Percentiles rank a stretch among this genome's conserved stretches.
Evolutionary conservation across 2,113 vertebrate genomes (phyloP).

Genomic region (Eurystomus gularis): DNA sequence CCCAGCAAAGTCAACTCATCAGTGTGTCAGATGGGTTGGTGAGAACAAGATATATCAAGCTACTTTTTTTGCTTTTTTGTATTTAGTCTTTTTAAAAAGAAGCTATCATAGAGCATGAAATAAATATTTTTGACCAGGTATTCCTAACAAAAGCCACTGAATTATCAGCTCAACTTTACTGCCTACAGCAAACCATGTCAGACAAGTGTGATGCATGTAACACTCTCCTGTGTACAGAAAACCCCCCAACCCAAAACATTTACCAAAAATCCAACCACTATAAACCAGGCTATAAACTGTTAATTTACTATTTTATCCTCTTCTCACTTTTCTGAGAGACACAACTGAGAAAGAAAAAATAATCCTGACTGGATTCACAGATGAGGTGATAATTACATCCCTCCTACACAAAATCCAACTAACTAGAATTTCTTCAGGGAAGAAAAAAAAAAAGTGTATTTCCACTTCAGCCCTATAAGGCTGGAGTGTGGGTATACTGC

Average conservation of each 20-base stretch:
- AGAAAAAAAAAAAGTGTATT: not conserved
- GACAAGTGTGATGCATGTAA: not conserved
- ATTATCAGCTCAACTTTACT: not conserved
- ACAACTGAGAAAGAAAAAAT: slow-evolving; percentile 59
- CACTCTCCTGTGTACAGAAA: not conserved
- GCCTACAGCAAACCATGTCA: not conserved
- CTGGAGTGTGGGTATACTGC: not conserved
- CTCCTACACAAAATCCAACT: slow-evolving; percentile 10
- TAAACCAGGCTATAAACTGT: slow-evolving; percentile 37
- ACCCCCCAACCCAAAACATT: not conserved
- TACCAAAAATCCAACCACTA: slow-evolving; percentile 25
- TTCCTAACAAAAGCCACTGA: not conserved
- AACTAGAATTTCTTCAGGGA: not conserved
- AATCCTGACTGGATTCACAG: slow-evolving; percentile 16
- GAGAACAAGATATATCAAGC: not conserved
- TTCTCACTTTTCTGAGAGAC: slow-evolving; percentile 60
- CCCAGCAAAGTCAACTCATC: not conserved
- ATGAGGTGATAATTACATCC: slow-evolving; percentile 1
- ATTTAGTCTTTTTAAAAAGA: not conserved
- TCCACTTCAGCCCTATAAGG: not conserved
- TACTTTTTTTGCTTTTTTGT: not conserved
- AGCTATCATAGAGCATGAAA: not conserved
- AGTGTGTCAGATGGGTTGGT: not conserved
- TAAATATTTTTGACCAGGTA: slow-evolving; percentile 8
- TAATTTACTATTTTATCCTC: slow-evolving; percentile 41